phyloP scores from a whole-genome alignment of 2,113 vertebrate genomes.

The Cheilinus undulatus region DNA sequence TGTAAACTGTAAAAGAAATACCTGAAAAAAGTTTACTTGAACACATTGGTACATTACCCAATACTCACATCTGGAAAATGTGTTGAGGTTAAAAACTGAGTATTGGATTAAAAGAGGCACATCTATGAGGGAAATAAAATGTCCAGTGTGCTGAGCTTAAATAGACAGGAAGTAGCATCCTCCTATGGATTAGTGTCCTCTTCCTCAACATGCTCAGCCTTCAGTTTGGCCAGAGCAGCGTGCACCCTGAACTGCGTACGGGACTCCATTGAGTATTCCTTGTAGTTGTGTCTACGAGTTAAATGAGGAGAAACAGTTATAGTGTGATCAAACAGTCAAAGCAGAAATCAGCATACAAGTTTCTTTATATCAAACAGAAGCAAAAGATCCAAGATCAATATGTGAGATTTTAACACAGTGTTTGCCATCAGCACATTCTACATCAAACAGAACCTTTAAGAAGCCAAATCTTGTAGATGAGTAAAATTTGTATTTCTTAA shows the following conservation, averaged over 20 bases:
- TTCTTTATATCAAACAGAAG: not conserved
- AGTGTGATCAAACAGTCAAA: not conserved
- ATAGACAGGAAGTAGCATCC: not conserved
- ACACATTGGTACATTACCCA: not conserved
- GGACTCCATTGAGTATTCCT: slow-evolving; percentile 89
- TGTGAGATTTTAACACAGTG: too few species aligned
- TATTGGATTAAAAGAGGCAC: not conserved
- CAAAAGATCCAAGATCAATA: not conserved
- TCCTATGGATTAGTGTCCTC: slow-evolving; percentile 73
- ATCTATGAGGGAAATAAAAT: not conserved
- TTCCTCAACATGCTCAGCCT: slow-evolving; percentile 79
- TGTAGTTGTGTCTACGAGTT: slow-evolving; percentile 83
- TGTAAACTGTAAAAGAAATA: not conserved
- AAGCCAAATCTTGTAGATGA: too few species aligned
- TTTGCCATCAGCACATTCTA: not conserved
- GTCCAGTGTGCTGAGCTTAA: not conserved
- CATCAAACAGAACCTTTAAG: not conserved
- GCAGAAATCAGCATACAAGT: too few species aligned
- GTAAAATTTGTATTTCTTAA: too few species aligned
- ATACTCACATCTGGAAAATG: not conserved
- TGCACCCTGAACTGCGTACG: slow-evolving; percentile 88
- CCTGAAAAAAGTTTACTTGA: not conserved
- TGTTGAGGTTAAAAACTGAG: not conserved
- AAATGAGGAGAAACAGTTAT: not conserved
- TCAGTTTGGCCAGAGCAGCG: slow-evolving; percentile 86